A percentile compares a stretch with the other conserved stretches of the same genome.
phyloP scores from a whole-genome alignment of 2,888 invertebrate species.

The Andrena bicolor region DNA sequence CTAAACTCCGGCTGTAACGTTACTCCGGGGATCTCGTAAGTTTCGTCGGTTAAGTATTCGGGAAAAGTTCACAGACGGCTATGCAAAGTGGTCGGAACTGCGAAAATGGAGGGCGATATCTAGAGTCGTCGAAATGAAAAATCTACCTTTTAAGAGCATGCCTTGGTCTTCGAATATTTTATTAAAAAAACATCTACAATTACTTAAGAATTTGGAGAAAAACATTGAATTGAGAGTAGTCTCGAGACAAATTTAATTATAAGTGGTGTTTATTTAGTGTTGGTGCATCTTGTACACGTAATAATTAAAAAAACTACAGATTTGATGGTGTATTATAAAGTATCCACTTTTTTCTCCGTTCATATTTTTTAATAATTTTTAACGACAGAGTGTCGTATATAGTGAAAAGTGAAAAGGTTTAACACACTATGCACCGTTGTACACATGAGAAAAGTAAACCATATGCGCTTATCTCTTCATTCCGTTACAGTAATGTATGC shows the following conservation, averaged over 20 bases:
- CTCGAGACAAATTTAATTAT: slow-evolving; percentile 2
- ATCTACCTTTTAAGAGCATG: slow-evolving; percentile 25
- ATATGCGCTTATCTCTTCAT: background rate
- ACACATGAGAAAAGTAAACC: no score
- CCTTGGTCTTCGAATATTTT: slow-evolving; percentile 16
- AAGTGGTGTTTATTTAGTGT: background rate
- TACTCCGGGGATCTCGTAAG: slow-evolving; percentile 53
- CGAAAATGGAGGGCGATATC: slow-evolving; percentile 49
- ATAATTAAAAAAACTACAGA: no score
- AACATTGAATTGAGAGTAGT: background rate
- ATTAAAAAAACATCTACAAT: background rate
- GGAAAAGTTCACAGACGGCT: slow-evolving; percentile 55
- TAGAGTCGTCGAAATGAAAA: slow-evolving; percentile 45
- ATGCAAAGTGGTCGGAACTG: slow-evolving; percentile 50
- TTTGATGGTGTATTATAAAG: no score
- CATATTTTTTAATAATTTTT: no score
- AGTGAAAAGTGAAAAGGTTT: no score
- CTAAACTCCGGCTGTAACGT: slow-evolving; percentile 41
- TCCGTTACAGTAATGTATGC: background rate
- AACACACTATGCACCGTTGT: no score
- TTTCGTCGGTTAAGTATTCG: slow-evolving; percentile 57
- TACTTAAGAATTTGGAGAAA: background rate
- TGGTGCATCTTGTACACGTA: background rate
- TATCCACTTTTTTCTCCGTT: no score
- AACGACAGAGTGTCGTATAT: no score